Conservation (phyloP, 2,113 vertebrate genomes). For the Gorilla gorilla region DNA sequence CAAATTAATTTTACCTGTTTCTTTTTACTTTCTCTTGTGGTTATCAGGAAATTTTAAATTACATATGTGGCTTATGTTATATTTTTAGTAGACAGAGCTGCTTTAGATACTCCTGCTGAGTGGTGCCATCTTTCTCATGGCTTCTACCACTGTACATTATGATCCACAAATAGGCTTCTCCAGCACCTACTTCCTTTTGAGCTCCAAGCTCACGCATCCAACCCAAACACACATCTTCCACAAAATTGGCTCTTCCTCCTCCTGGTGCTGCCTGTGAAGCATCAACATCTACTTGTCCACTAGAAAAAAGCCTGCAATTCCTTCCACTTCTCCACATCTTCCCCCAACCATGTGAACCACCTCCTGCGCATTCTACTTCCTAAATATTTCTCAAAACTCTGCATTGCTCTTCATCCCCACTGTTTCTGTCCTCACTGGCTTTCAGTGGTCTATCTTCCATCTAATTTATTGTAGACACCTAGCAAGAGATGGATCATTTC, state of each 20-base stretch:
- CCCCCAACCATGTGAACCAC: background rate
- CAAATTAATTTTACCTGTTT: too few species aligned
- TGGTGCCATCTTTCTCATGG: background rate
- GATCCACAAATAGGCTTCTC: background rate
- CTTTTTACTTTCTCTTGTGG: too few species aligned
- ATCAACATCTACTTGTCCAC: background rate
- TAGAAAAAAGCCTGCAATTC: background rate
- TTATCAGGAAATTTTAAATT: background rate
- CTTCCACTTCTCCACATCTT: background rate
- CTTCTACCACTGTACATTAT: background rate
- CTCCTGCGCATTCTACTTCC: background rate
- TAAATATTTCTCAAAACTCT: background rate
- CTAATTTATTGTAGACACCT: background rate
- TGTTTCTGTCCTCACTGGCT: background rate
- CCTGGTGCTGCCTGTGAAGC: background rate
- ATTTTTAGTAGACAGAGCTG: background rate
- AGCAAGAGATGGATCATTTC: background rate
- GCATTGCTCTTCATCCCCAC: background rate
- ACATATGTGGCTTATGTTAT: background rate
- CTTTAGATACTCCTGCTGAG: background rate
- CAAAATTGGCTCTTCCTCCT: background rate
- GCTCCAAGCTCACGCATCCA: background rate
- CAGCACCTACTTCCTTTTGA: background rate
- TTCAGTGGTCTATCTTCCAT: background rate
- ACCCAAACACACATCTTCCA: background rate